phyloP scores from a whole-genome alignment of 2,888 invertebrate species.

The Lasioglossum lativentre region DNA sequence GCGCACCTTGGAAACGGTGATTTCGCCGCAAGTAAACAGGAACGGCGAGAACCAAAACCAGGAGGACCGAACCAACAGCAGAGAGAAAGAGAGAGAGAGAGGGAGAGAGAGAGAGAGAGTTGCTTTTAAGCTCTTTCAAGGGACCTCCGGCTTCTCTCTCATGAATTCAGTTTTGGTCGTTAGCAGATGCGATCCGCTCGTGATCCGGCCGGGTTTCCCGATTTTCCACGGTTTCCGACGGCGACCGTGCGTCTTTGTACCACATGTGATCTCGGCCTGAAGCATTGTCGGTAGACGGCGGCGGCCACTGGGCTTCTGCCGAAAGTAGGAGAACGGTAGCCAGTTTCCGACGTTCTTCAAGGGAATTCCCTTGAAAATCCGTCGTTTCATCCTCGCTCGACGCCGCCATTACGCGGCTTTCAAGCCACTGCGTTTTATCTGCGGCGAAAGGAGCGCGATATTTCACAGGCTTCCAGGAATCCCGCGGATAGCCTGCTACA shows the following conservation, averaged over 20 bases:
- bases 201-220: slow-evolving; percentile 77
- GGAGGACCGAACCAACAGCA: neutral
- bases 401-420: slow-evolving; percentile 21
- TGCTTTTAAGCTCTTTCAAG: slow-evolving; percentile 63
- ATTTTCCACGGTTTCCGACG: slow-evolving; percentile 75
- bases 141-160: slow-evolving; percentile 45
- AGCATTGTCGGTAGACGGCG: slow-evolving; percentile 42
- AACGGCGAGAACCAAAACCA: slow-evolving; percentile 11
- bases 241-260: slow-evolving; percentile 59
- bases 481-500: neutral
- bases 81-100: too few relatives aligned
- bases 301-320: slow-evolving; percentile 16
- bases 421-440: neutral
- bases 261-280: slow-evolving; percentile 55
- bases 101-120: slow-evolving; percentile 55
- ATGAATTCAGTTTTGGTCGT: slow-evolving; percentile 74
- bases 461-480: neutral
- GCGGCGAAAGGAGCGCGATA: neutral
- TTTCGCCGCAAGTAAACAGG: slow-evolving; percentile 78
- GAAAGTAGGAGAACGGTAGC: slow-evolving; percentile 5
- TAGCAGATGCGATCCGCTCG: slow-evolving; percentile 81
- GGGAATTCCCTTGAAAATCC: slow-evolving; percentile 40
- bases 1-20: slow-evolving; percentile 81
- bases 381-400: slow-evolving; percentile 42
- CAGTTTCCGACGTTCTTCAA: neutral